Base-by-base conservation (phyloP, 1,140 invertebrate species). In the Pemphigus obesinymphae region DNA sequence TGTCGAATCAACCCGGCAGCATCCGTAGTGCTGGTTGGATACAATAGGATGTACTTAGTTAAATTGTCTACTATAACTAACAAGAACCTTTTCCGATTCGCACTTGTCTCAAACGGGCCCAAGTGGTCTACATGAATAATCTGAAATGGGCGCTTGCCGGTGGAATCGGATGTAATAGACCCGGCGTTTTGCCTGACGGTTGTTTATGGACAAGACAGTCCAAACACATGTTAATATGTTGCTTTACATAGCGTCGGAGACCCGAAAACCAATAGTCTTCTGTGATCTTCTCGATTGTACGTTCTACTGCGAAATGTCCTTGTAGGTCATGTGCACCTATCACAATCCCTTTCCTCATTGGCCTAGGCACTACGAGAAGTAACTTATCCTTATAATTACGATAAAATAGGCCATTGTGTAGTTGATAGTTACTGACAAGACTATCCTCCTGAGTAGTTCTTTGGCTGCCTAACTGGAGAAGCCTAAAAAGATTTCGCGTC, bases 31-130 rank as follows among this genome's bases (percentile, higher is more conserved):
- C 20, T n/a, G 2, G 8, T 11, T 23, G n/a, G 20, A 23, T 31
- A 23, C 20, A 50, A 34, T 0, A 20, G 3, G 23, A 70, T 17
- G 8, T 63, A 82, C 20, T 82, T 82, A 5, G 63, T 72, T 4
- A 72, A 53, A 23, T 70, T 70, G 34, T 82, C 63, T 3, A 82
- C 31, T 2, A 82, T 23, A 2, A 82, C 81, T 2, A 82, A 55
- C 0, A 82, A 3, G 29, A 50, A 50, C 23, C 13, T 31, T 11
- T 82, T 70, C 6, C 20, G 7, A 0, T 43, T 63, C 0, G 7
- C 15, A 8, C 11, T 82, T 13, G 45, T 50, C 6, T 8, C 15
- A 23, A 82, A 82, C 1, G 81, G 81, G 29, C 81, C 63, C 20
- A 82, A 4, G 10, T 68, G 48, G 15, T 82, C 61, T 8, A 70